These are phyloP conservation scores for Lithosia quadra DNA, from an alignment of 2,888 invertebrate species.

Conservation along the genomic window DNA sequence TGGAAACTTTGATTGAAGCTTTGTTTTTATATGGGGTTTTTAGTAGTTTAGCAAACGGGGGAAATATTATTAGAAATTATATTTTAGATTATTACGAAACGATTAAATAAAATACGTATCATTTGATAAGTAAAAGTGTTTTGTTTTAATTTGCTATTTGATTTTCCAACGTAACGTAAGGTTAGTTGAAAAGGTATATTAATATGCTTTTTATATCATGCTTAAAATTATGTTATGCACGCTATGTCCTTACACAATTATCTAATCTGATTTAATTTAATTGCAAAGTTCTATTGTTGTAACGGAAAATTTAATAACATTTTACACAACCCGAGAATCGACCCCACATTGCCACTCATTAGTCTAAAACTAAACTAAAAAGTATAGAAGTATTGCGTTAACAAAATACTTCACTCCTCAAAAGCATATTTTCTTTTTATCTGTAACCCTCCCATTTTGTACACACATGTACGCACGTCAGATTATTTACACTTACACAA, in stretches of 20 bases:
- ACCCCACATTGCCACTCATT: background rate
- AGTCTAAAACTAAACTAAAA: background rate
- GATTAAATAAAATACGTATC: background rate
- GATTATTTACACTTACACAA: constrained; percentile 41
- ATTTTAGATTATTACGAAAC: background rate
- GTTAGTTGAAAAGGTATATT: no score
- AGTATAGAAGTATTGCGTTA: no score
- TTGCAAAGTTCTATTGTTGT: background rate
- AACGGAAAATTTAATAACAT: background rate
- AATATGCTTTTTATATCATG: no score
- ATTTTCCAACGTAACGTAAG: no score
- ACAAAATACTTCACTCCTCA: no score
- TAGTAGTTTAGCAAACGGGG: background rate
- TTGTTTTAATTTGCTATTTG: no score
- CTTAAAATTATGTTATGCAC: no score
- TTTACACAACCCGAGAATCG: background rate
- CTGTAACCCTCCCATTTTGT: background rate
- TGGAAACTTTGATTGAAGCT: background rate
- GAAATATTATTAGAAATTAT: background rate
- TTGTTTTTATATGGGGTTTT: background rate
- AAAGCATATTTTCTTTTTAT: background rate
- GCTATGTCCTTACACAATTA: no score
- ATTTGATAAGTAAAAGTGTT: no score
- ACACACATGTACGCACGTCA: constrained; percentile 8
- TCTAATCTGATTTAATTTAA: no score